Evolutionary conservation across 2,888 invertebrate genomes (phyloP), one percentile per base, ranked within the genome.

Genomic region (Pharmacophagus antenor): DNA sequence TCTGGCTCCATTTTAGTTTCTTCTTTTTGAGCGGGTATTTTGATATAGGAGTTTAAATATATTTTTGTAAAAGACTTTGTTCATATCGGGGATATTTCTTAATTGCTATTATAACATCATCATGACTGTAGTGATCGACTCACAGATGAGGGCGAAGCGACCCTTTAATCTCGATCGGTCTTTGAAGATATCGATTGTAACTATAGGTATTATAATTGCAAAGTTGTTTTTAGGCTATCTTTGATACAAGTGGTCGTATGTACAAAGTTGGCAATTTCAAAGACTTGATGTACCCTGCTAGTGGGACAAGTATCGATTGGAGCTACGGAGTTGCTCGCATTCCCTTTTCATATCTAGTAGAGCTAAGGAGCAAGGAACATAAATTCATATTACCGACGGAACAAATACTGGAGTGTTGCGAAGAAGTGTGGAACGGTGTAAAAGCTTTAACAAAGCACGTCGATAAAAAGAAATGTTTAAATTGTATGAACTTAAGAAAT

Each of bases 301-400:
- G 76, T 49, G 90, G 90, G 0, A 89, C 89, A 1, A 90, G 90
- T 63, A 85, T 88, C 27, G 90, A 90, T 64, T 90, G 90, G 89
- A 88, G 88, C 63, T 89, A 90, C 51, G 88, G 87, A 5, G 79
- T 80, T 2, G 89, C 87, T 17, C 78, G 72, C 2, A 87, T 90
- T 25, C 90, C 88, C 0, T 90, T 79, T 67, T 83, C 90, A 0
- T 90, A 88, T 57, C 82, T 90, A 22, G 62, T 89, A 8, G 90
- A 90, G 63, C 62, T 90, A 41, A 77, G 85, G 61, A 80, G 87
- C 63, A 88, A 84, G 62, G 74, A 80, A 44, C 75, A 83, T 62
- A 80, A 79, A 54, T 90, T 90, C 57, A 20, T 80, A 3, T 62
- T 88, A 31, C 85, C 86, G 0, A 85, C 73, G 63, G 76, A 78